Conservation (phyloP, 1,140 invertebrate species). For the Triops longicaudatus region DNA sequence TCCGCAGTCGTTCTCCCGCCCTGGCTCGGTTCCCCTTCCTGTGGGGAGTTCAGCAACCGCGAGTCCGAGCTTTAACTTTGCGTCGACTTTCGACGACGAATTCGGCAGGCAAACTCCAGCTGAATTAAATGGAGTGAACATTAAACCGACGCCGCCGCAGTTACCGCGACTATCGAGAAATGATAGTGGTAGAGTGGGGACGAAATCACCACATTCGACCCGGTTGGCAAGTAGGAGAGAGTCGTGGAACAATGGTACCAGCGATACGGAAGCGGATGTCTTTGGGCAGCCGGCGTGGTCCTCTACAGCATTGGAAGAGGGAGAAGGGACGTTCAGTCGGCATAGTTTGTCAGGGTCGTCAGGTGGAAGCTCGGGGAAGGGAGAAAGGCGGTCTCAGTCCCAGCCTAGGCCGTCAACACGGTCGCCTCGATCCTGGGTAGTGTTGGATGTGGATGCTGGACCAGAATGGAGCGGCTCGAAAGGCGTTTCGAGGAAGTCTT, state of each 20-base stretch:
- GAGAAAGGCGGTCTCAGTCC: not conserved
- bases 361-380: not conserved
- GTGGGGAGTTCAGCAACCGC: conserved; percentile 27
- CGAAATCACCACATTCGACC: conserved; percentile 7
- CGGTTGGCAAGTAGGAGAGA: conserved; percentile 30
- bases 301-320: not conserved
- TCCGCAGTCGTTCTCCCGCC: conserved; percentile 30
- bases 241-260: conserved; percentile 18
- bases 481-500: not conserved
- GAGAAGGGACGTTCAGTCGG: conserved; percentile 30
- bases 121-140: conserved; percentile 16
- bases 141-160: conserved; percentile 31
- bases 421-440: not conserved
- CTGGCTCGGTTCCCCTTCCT: conserved; percentile 28
- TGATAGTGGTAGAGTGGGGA: not conserved
- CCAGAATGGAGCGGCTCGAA: not conserved
- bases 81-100: conserved; percentile 60
- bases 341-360: conserved; percentile 30
- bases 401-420: not conserved
- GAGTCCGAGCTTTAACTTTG: conserved; percentile 37
- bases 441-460: not conserved
- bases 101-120: conserved; percentile 43
- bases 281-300: not conserved
- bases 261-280: not conserved
- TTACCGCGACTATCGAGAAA: not conserved